phyloP scores from a whole-genome alignment of 2,888 invertebrate genomes.

The Apodemia hepburni region DNA sequence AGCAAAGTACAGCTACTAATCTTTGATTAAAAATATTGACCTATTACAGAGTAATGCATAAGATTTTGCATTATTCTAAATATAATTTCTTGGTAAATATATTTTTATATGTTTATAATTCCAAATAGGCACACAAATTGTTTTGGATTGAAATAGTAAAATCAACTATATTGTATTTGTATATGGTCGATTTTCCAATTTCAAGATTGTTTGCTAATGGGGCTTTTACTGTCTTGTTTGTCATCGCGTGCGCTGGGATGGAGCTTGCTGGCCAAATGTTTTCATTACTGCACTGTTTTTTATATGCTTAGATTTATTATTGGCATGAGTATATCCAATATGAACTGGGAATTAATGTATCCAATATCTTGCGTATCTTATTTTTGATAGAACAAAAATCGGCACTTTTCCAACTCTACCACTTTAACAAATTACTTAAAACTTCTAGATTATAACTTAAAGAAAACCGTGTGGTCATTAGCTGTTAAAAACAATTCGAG shows the following conservation, averaged over 20 bases:
- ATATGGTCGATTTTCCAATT: slow-evolving; percentile 26
- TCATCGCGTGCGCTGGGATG: slow-evolving; percentile 55
- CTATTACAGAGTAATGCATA: too few species aligned
- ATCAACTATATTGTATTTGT: slow-evolving; percentile 17
- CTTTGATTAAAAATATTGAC: too few species aligned
- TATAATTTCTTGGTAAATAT: background rate
- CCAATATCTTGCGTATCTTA: too few species aligned
- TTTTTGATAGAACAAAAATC: too few species aligned
- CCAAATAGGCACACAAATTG: slow-evolving; percentile 32
- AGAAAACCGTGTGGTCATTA: too few species aligned
- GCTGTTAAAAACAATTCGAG: too few species aligned
- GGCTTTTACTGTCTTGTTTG: slow-evolving; percentile 36
- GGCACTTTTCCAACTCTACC: too few species aligned
- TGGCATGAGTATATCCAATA: slow-evolving; percentile 18
- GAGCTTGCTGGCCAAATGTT: slow-evolving; percentile 61
- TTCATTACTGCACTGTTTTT: slow-evolving; percentile 31
- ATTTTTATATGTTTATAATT: slow-evolving; percentile 19
- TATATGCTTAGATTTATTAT: slow-evolving; percentile 29
- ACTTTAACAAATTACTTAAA: too few species aligned
- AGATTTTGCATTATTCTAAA: background rate
- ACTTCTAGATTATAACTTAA: too few species aligned
- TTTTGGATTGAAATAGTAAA: slow-evolving; percentile 21
- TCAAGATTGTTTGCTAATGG: slow-evolving; percentile 13
- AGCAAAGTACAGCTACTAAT: too few species aligned
- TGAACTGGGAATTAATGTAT: too few species aligned